Percentiles rank a stretch among this genome's conserved stretches.
phyloP scores from a whole-genome alignment of 2,113 vertebrate species.

The Tichodroma muraria region DNA sequence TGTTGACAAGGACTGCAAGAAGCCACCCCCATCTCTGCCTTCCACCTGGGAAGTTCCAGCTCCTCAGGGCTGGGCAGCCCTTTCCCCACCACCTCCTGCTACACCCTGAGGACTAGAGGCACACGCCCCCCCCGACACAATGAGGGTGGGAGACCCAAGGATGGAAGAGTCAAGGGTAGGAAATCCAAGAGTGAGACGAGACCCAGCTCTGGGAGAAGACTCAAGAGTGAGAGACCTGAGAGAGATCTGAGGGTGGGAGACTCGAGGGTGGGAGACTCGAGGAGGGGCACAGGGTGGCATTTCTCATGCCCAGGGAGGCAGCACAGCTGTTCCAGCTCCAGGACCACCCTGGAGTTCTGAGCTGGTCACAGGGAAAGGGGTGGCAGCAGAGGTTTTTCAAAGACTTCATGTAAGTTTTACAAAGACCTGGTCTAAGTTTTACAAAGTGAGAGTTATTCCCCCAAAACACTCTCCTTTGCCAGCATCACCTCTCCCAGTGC shows the following conservation, averaged over 20 bases:
- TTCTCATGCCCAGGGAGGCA: not conserved
- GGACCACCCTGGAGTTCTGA: not conserved
- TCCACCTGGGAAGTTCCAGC: fast-evolving
- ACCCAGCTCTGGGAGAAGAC: not conserved
- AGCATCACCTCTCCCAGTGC: not conserved
- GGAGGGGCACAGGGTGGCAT: not conserved
- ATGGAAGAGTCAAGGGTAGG: not conserved
- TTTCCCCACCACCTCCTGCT: not conserved
- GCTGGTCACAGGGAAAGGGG: fast-evolving
- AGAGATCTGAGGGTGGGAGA: not conserved
- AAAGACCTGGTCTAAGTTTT: not conserved
- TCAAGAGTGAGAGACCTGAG: not conserved
- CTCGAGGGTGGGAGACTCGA: not conserved
- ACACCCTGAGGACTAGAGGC: not conserved
- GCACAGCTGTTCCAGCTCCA: not conserved
- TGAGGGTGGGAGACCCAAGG: not conserved
- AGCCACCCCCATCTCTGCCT: not conserved
- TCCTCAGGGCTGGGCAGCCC: not conserved
- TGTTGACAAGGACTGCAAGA: fast-evolving
- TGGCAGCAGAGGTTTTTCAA: not conserved
- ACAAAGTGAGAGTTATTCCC: not conserved
- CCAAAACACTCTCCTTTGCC: not conserved
- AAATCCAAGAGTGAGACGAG: not conserved
- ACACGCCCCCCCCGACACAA: fast-evolving
- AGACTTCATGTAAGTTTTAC: not conserved